These are phyloP conservation scores for Carassius auratus DNA, from an alignment of 2,113 vertebrate species.

Conservation along the genomic window DNA sequence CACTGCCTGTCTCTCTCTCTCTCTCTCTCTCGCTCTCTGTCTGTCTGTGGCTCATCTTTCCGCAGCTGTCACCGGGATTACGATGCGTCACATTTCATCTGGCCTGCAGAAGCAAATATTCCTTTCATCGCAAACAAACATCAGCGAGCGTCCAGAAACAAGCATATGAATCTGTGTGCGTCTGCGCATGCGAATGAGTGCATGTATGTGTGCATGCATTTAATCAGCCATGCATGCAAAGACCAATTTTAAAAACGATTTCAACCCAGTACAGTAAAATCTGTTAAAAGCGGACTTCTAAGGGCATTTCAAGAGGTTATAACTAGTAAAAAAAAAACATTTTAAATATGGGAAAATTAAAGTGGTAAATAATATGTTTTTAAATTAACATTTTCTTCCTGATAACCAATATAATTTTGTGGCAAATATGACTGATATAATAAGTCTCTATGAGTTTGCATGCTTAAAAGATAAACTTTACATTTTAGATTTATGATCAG, in stretches of 20 bases:
- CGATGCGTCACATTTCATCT: conserved; percentile 41
- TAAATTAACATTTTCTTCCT: not conserved
- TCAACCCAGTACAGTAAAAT: not conserved
- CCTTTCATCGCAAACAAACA: conserved; percentile 25
- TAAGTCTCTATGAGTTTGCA: not conserved
- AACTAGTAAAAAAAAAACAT: not conserved
- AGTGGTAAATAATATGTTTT: not conserved
- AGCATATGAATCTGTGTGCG: not conserved
- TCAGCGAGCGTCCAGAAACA: conserved; percentile 18
- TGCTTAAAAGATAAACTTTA: not conserved
- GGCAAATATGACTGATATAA: not conserved
- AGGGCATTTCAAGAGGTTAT: not conserved
- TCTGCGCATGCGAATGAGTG: not conserved
- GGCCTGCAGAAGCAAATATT: conserved; percentile 34
- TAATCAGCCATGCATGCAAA: not conserved
- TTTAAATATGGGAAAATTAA: not conserved
- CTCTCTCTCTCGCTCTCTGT: not conserved
- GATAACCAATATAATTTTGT: not conserved
- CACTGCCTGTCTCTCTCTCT: not conserved
- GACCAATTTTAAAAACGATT: not conserved
- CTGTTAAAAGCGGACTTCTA: not conserved
- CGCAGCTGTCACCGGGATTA: conserved; percentile 48
- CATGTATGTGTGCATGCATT: not conserved
- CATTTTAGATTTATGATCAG: not conserved
- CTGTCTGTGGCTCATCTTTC: conserved; percentile 26